These are phyloP conservation scores for rabbit (Oryctolagus cuniculus) DNA, from an alignment of 2,113 vertebrate species.

Conservation along the genomic window DNA sequence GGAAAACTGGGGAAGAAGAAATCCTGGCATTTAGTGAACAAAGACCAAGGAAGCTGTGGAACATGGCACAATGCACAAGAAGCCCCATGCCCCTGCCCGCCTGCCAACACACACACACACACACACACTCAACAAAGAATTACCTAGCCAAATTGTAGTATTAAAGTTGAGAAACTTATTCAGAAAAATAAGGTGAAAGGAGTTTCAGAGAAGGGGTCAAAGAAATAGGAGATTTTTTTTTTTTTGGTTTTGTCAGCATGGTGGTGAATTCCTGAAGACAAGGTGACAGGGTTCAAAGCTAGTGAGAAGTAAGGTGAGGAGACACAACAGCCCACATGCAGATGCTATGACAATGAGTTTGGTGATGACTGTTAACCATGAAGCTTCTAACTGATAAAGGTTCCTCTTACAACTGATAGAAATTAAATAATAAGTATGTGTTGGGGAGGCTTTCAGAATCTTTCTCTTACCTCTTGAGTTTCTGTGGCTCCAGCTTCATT, in stretches of 20 bases:
- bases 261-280: neutral
- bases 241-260: neutral
- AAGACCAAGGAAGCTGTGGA: neutral
- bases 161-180: neutral
- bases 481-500: neutral
- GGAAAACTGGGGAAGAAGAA: neutral
- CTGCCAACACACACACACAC: neutral
- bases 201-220: neutral
- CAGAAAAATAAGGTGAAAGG: neutral
- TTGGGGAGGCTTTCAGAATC: rapidly evolving
- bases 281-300: neutral
- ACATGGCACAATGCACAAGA: neutral
- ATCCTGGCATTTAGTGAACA: neutral
- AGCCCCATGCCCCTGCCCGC: neutral
- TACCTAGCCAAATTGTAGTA: neutral
- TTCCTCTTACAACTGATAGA: neutral
- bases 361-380: neutral
- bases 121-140: neutral
- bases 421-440: neutral
- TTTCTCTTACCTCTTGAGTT: neutral
- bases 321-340: rapidly evolving
- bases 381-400: neutral
- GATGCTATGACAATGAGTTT: neutral
- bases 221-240: neutral
- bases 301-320: neutral